Base-by-base conservation (phyloP, 2,113 vertebrate genomes). In the Sceloporus tristichus region DNA sequence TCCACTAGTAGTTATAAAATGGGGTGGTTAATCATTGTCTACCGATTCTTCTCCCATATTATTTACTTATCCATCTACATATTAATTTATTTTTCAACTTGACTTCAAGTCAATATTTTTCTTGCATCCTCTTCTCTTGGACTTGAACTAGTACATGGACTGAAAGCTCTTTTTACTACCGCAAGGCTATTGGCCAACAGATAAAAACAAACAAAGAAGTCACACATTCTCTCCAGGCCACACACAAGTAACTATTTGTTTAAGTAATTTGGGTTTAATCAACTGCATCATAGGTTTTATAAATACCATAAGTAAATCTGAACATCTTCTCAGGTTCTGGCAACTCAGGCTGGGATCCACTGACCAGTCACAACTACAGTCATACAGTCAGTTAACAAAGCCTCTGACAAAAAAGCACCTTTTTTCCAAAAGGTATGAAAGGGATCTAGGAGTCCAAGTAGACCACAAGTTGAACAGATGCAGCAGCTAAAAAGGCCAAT, bases 281-380 rank as follows among this genome's bases (percentile, higher is more conserved):
- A 27, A 66, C n/a, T 40, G 40, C 21, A 82, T 34, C 40, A 34
- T 48, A 71, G 8, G 29, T 29, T 29, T 11, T 29, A 71, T 71
- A 79, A 79, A 79, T 79, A 56, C 38, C 27, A 78, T 48, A 48
- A 79, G n/a, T 79, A 79, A 79, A 79, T 56, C 27, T 18, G 54
- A 56, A 79, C 48, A 54, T 6, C 27, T 79, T 53, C 48, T 79
- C 13, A 79, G 27, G 77, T 29, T 79, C 48, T 79, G 77, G 25
- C 48, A 23, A 54, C 48, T 79, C 2, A 13, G 16, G 56, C 18
- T 48, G 21, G 27, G 29, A 79, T 54, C 13, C 25, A 79, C 40
- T 54, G 77, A 54, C 13, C 27, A 79, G 13, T 62, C 59, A 62
- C 13, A 62, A 62, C 10, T 16, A 62, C 59, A 62, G 59, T 10